Evolutionary conservation across 2,113 vertebrate species (phyloP).

Genomic region (Seriola aureovittata): DNA sequence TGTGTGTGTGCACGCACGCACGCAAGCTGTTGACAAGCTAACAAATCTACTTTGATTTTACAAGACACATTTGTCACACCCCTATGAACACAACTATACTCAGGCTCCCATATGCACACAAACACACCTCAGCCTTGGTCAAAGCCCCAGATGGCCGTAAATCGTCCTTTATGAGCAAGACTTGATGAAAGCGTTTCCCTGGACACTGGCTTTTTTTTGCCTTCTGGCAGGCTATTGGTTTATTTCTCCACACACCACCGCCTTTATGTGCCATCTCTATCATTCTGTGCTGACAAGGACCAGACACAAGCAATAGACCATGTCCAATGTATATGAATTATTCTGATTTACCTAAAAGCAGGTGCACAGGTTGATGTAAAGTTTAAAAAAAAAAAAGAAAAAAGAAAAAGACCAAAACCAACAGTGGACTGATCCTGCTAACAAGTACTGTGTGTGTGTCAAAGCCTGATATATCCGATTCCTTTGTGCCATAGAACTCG

Average conservation of each 20-base stretch:
- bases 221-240: constrained; percentile 80
- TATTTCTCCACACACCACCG: constrained; percentile 77
- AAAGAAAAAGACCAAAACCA: too few species aligned
- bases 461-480: not conserved
- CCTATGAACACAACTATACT: constrained; percentile 57
- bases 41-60: constrained; percentile 70
- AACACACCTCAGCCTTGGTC: constrained; percentile 73
- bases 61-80: constrained; percentile 58
- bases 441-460: not conserved
- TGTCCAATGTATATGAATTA: constrained; percentile 37
- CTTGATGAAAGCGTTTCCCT: constrained; percentile 84
- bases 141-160: constrained; percentile 76
- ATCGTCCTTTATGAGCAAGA: constrained; percentile 82
- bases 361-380: constrained; percentile 24
- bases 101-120: constrained; percentile 49
- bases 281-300: constrained; percentile 71
- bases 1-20: not conserved
- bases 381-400: not conserved
- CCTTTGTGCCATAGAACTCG: not conserved
- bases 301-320: constrained; percentile 55
- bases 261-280: constrained; percentile 79
- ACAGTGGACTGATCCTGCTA: too few species aligned
- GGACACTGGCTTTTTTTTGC: constrained; percentile 72
- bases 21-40: constrained; percentile 39
- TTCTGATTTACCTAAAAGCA: constrained; percentile 33